Evolutionary conservation across 2,888 invertebrate species (phyloP), one percentile per base, ranked within the genome.

Genomic region (Caenorhabditis japonica): DNA sequence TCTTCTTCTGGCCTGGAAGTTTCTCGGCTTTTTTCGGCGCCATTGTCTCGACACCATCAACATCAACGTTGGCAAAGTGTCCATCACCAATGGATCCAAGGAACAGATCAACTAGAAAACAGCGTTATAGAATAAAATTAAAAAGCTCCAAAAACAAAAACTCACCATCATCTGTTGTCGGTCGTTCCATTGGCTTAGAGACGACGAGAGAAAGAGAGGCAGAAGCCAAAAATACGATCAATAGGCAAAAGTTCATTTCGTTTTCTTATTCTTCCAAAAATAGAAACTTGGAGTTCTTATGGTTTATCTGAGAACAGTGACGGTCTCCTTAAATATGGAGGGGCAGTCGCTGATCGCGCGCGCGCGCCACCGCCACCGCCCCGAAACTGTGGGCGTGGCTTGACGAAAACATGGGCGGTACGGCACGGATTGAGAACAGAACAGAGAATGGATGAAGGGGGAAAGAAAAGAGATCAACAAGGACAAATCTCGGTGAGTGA

Each of bases 11-110:
- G 21, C 71, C 61, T 41, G 72, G 71, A n/a, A 68, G 43, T 41
- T 77, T 77, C 39, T 77, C 77, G 23, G 55, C 21, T 34, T 77
- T 77, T 73, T 77, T 77, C 38, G 73, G 72, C 33, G 53, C 43
- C 49, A 55, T 38, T 12, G 68, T 56, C 41, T 71, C 71, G 10
- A 77, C 74, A 17, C 77, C 77, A 43, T 77, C 77, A 5, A 77
- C 68, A 21, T 77, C 77, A 47, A 77, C 74, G 39, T 77, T 77
- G 36, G 59, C 68, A 34, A 77, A 77, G 39, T 71, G 62, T 19
- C 64, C 76, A 34, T 74, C 74, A 12, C 66, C 73, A 43, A 51
- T 51, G 15, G 66, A 55, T 7, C 66, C 66, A n/a, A 64, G 27
- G 68, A 68, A 68, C 5, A 38, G 27, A 17, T 72, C 72, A 27